Conservation (phyloP, 2,797 vertebrate species). For the Pipistrellus nathusii region DNA sequence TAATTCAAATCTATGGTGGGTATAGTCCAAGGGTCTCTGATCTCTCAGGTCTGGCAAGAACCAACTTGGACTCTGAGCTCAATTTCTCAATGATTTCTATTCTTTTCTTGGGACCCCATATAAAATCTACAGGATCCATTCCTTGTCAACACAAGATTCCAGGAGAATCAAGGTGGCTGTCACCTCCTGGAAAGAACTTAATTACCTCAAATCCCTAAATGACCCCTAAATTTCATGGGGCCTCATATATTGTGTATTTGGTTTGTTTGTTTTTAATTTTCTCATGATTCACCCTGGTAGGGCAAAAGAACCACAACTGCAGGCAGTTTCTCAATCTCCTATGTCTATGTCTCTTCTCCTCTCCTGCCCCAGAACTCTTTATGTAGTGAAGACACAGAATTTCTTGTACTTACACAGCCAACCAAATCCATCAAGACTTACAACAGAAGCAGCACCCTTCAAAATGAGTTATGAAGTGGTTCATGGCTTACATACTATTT, state of each 20-base stretch:
- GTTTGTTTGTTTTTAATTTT: background rate
- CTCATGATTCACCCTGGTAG: background rate
- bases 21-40: background rate
- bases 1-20: background rate
- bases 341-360: fast-evolving
- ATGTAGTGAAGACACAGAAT: background rate
- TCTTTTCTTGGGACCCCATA: background rate
- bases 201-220: background rate
- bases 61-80: background rate
- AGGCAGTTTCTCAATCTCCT: background rate
- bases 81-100: background rate
- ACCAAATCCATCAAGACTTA: background rate
- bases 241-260: background rate
- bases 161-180: background rate
- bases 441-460: background rate
- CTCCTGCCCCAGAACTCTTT: background rate
- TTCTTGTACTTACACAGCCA: background rate
- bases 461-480: background rate
- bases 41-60: background rate
- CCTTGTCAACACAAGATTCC: background rate
- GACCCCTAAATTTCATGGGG: background rate
- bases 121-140: background rate
- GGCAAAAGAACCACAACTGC: background rate
- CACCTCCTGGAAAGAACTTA: background rate
- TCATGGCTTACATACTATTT: background rate